A percentile compares a stretch with the other conserved stretches of the same genome.
These are phyloP conservation scores for Micromys minutus DNA, from an alignment of 2,113 vertebrate species.

Conservation along the genomic window DNA sequence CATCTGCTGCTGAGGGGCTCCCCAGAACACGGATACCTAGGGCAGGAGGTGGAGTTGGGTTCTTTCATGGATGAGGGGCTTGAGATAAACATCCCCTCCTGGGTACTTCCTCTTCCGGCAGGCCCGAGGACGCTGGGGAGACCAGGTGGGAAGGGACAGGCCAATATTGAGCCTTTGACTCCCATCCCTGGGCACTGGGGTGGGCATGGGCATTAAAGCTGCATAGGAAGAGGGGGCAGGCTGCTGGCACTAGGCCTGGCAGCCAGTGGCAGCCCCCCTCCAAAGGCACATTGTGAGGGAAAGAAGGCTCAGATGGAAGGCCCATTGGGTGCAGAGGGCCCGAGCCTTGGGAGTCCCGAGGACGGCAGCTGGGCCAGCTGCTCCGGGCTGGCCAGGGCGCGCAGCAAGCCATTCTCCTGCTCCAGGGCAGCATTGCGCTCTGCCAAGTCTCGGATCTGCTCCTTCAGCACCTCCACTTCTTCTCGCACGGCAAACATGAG, in stretches of 20 bases:
- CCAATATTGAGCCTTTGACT: conserved; percentile 52
- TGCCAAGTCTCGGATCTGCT: conserved; percentile 87
- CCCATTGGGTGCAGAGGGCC: conserved; percentile 72
- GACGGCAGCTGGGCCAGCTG: conserved; percentile 78
- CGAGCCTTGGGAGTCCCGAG: conserved; percentile 59
- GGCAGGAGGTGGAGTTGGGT: background rate
- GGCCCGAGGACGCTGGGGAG: background rate
- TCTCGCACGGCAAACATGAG: conserved; percentile 89
- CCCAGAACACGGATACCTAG: background rate
- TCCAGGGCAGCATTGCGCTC: conserved; percentile 87
- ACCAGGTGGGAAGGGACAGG: background rate
- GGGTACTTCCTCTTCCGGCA: conserved; percentile 10
- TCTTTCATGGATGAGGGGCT: background rate
- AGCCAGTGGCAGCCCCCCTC: conserved; percentile 60
- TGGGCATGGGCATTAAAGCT: conserved; percentile 75
- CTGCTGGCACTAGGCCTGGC: conserved; percentile 54
- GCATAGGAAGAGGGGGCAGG: conserved; percentile 76
- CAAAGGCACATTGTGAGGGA: conserved; percentile 81
- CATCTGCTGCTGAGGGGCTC: background rate
- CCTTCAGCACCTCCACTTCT: conserved; percentile 88
- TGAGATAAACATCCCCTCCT: background rate
- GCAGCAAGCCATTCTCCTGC: conserved; percentile 87
- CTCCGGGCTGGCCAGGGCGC: conserved; percentile 80
- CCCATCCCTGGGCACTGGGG: conserved; percentile 21
- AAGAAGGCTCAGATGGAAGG: conserved; percentile 76